Conservation (phyloP, 2,888 invertebrate species). For the Limnephilus marmoratus region DNA sequence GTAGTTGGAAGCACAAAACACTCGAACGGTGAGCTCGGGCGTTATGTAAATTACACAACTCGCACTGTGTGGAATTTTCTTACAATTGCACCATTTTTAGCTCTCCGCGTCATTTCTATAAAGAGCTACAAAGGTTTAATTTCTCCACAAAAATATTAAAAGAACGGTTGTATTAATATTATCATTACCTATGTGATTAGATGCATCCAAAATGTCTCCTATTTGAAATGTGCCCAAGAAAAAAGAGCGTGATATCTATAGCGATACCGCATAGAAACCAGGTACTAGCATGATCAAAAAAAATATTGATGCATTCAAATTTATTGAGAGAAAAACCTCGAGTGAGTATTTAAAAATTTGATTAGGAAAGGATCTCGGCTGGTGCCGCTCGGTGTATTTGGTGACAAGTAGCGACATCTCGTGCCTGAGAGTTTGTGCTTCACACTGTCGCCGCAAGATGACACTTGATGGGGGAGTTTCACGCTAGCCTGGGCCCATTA, state of each 20-base stretch:
- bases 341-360: background rate
- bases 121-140: too few relatives aligned
- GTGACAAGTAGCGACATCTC: conserved; percentile 56
- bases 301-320: background rate
- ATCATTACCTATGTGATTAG: too few relatives aligned
- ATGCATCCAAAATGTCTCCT: too few relatives aligned
- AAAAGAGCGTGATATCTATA: background rate
- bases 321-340: background rate
- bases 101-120: too few relatives aligned
- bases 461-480: conserved; percentile 14
- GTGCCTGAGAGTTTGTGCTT: background rate
- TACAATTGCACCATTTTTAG: too few relatives aligned
- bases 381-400: background rate
- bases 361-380: background rate
- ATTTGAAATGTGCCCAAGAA: background rate
- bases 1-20: too few relatives aligned
- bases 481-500: background rate
- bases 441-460: conserved; percentile 26
- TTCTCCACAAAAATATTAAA: too few relatives aligned
- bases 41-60: too few relatives aligned
- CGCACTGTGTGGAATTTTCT: too few relatives aligned
- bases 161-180: too few relatives aligned
- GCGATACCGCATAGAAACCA: background rate
- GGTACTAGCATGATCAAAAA: too few relatives aligned
- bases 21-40: too few relatives aligned